Conservation (phyloP, 2,797 vertebrate genomes). For the Mormyrops boulengeri region DNA sequence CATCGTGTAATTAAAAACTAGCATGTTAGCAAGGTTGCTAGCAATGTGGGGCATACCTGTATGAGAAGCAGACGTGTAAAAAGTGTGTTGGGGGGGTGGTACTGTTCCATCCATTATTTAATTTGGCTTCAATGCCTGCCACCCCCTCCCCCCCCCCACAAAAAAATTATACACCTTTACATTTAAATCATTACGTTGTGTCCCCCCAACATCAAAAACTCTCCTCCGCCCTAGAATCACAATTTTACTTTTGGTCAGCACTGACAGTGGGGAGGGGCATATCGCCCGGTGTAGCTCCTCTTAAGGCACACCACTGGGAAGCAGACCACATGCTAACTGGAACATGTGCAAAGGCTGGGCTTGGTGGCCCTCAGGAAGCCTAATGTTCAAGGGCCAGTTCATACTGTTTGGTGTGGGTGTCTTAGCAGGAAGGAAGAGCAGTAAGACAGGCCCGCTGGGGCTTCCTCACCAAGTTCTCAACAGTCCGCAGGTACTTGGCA, state of each 20-base stretch:
- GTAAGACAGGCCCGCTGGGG: background rate
- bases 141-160: background rate
- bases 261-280: background rate
- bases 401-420: background rate
- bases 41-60: background rate
- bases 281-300: too few species aligned
- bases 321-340: too few species aligned
- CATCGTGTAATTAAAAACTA: background rate
- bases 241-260: background rate
- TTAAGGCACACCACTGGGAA: too few species aligned
- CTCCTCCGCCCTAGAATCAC: background rate
- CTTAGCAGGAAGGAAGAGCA: background rate
- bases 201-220: background rate
- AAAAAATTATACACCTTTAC: background rate
- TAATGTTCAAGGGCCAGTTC: background rate
- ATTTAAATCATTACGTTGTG: background rate
- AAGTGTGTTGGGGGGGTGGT: too few species aligned
- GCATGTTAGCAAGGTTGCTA: background rate
- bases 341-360: background rate
- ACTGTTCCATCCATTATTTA: background rate
- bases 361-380: background rate
- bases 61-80: background rate
- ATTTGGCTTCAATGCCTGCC: background rate
- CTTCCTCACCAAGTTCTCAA: constrained; percentile 84
- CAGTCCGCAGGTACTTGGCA: constrained; percentile 88